These are phyloP conservation scores for Mayetiola destructor DNA, from an alignment of 2,888 invertebrate genomes.

Conservation along the genomic window DNA sequence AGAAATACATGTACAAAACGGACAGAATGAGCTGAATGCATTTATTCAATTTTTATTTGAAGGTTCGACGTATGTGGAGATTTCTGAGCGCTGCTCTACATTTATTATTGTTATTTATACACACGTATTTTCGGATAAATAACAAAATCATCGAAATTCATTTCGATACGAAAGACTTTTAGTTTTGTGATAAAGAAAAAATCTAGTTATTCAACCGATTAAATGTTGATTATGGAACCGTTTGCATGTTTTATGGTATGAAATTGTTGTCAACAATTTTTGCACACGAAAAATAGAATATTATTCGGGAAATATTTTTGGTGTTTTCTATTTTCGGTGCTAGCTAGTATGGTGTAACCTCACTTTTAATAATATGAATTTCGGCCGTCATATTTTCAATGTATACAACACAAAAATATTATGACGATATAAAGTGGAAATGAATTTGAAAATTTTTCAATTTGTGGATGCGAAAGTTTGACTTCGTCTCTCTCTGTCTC, in stretches of 20 bases:
- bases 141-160: background rate
- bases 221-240: slow-evolving; percentile 29
- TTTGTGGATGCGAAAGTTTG: no score
- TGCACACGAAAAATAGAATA: slow-evolving; percentile 25
- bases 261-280: slow-evolving; percentile 19
- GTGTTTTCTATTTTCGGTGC: slow-evolving; percentile 8
- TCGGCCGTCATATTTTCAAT: slow-evolving; percentile 5
- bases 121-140: slow-evolving; percentile 3
- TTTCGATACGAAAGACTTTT: background rate
- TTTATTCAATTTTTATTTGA: no score
- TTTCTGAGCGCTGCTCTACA: background rate
- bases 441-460: no score
- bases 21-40: background rate
- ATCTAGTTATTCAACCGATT: background rate
- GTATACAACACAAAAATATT: no score
- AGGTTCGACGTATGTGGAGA: slow-evolving; percentile 13
- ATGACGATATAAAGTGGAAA: no score
- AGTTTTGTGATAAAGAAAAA: background rate
- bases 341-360: slow-evolving; percentile 13
- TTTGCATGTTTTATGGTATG: slow-evolving; percentile 48
- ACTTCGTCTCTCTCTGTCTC: no score
- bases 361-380: slow-evolving; percentile 3
- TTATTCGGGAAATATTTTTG: slow-evolving; percentile 19
- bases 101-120: background rate
- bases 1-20: background rate